Conservation (phyloP, 2,888 invertebrate genomes). For the Idaea aversata region DNA sequence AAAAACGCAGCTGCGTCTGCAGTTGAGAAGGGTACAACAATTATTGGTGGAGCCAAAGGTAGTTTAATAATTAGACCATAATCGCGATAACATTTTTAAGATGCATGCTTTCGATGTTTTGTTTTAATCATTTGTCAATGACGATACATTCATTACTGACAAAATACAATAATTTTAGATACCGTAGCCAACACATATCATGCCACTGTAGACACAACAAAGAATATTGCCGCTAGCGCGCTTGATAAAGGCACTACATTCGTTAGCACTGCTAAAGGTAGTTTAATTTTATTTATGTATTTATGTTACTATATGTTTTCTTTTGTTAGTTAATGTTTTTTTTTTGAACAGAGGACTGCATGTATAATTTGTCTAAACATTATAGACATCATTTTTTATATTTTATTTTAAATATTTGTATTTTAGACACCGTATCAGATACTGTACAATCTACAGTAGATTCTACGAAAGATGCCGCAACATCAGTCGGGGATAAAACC, state of each 20-base stretch:
- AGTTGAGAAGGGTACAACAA: not conserved
- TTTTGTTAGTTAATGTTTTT: slow-evolving; percentile 8
- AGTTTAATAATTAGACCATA: not conserved
- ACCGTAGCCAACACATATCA: slow-evolving; percentile 38
- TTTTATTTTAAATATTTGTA: slow-evolving; percentile 5
- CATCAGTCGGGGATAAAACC: slow-evolving; percentile 49
- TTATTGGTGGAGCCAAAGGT: not conserved
- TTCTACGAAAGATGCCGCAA: slow-evolving; percentile 50
- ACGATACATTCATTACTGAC: not conserved
- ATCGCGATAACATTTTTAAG: not conserved
- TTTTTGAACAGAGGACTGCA: slow-evolving; percentile 26
- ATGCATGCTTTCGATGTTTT: not conserved
- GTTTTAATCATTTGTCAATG: not conserved
- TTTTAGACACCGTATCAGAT: slow-evolving; percentile 46
- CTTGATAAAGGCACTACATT: slow-evolving; percentile 40
- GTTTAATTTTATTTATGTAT: not conserved
- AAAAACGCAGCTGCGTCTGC: not conserved
- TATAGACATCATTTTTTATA: slow-evolving; percentile 10
- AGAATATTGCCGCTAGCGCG: slow-evolving; percentile 38
- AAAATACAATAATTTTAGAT: slow-evolving; percentile 25
- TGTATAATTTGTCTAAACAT: slow-evolving; percentile 6
- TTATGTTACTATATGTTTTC: not conserved
- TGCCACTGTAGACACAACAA: slow-evolving; percentile 45
- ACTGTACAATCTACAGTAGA: slow-evolving; percentile 52
- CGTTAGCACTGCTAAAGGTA: slow-evolving; percentile 47